These are phyloP conservation scores for Malacoctenus gilli DNA, from an alignment of 2,797 vertebrate genomes.

Conservation along the genomic window DNA sequence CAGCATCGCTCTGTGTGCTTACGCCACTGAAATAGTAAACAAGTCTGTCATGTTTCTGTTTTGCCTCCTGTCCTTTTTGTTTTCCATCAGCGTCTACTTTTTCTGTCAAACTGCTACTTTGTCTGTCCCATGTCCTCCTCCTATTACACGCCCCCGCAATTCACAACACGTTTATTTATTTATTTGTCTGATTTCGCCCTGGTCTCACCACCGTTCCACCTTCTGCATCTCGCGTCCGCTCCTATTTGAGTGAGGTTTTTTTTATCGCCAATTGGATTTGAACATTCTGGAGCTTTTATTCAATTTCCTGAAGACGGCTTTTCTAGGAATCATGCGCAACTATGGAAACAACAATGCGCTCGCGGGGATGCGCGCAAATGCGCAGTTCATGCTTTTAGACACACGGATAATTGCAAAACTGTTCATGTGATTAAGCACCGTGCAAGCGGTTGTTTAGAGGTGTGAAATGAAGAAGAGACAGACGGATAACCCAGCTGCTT, in stretches of 20 bases:
- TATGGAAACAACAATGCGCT: neutral
- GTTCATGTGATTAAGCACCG: conserved; percentile 45
- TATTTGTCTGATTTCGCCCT: neutral
- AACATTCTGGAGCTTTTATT: conserved; percentile 21
- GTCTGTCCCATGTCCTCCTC: neutral
- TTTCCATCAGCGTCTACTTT: conserved; percentile 7
- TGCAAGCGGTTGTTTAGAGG: conserved; percentile 61
- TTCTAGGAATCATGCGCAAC: conserved; percentile 10
- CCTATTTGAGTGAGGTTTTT: neutral
- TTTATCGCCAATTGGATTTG: conserved; percentile 18
- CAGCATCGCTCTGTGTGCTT: conserved; percentile 1
- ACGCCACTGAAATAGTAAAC: conserved; percentile 22
- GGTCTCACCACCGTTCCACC: neutral
- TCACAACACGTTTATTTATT: neutral
- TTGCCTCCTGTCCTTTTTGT: neutral
- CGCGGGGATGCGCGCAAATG: neutral
- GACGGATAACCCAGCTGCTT: conserved; percentile 42
- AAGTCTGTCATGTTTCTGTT: conserved; percentile 10
- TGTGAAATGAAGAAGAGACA: conserved; percentile 67
- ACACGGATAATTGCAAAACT: conserved; percentile 42
- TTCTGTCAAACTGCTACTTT: neutral
- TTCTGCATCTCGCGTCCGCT: neutral
- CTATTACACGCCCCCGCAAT: neutral
- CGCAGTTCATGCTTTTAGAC: neutral
- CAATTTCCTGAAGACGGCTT: conserved; percentile 29